Evolutionary conservation across 1,140 invertebrate species (phyloP).

Genomic region (Acromyrmex echinatior): DNA sequence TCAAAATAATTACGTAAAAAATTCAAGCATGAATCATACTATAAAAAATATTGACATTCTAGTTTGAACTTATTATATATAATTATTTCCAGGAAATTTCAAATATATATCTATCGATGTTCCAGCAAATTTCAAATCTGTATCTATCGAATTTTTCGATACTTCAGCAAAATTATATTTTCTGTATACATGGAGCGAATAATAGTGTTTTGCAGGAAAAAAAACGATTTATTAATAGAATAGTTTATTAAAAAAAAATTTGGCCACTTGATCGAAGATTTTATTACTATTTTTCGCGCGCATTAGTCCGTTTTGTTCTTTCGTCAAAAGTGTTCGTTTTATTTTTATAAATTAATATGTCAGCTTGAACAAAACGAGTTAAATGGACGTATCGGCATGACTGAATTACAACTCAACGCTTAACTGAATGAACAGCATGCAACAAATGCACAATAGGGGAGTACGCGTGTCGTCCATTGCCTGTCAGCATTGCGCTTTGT

Average conservation of each 20-base stretch:
- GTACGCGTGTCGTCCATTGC: conserved; percentile 61
- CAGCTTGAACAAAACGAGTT: conserved; percentile 4
- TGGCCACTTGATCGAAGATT: not conserved
- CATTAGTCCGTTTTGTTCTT: not conserved
- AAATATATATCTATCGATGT: too few species aligned
- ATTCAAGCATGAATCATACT: too few species aligned
- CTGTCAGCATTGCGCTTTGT: conserved; percentile 73
- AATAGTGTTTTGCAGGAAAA: not conserved
- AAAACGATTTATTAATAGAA: not conserved
- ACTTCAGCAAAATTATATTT: too few species aligned
- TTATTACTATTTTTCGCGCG: not conserved
- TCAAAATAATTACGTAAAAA: too few species aligned
- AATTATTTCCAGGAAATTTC: too few species aligned
- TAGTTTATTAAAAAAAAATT: not conserved
- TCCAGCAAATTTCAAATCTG: too few species aligned
- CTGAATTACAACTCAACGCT: conserved; percentile 31
- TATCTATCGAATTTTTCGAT: too few species aligned
- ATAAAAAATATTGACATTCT: too few species aligned
- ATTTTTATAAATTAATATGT: conserved; percentile 9
- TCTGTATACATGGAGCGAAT: not conserved
- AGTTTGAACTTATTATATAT: too few species aligned
- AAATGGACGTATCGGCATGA: conserved; percentile 42
- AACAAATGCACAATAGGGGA: conserved; percentile 50
- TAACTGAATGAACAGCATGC: conserved; percentile 41
- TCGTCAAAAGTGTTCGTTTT: not conserved